phyloP scores from a whole-genome alignment of 1,140 invertebrate species.

The Micrasema longulum region DNA sequence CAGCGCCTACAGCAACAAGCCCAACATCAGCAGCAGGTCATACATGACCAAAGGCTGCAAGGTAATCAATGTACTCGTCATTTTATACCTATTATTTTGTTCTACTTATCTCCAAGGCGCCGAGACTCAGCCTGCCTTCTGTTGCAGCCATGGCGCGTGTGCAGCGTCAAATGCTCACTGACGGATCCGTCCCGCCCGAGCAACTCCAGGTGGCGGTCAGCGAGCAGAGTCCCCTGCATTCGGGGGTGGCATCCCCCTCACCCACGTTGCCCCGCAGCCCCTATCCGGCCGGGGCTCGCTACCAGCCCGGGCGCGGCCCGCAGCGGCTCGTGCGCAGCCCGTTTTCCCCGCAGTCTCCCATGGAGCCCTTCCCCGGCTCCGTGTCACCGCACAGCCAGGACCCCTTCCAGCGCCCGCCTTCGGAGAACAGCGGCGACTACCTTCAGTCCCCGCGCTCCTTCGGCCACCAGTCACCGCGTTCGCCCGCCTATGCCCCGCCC shows the following conservation, averaged over 20 bases:
- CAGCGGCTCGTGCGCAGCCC: slow-evolving; percentile 56
- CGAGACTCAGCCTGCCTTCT: too few relatives aligned
- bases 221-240: slow-evolving; percentile 49
- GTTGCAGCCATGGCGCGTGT: slow-evolving; percentile 69
- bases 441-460: slow-evolving; percentile 59
- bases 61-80: slow-evolving; percentile 63
- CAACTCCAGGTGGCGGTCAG: slow-evolving; percentile 70
- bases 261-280: slow-evolving; percentile 50
- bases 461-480: slow-evolving; percentile 50
- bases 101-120: too few relatives aligned
- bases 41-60: slow-evolving; percentile 81
- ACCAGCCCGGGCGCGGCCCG: slow-evolving; percentile 27
- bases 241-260: slow-evolving; percentile 46
- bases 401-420: slow-evolving; percentile 56
- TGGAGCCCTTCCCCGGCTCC: slow-evolving; percentile 64
- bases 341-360: slow-evolving; percentile 65
- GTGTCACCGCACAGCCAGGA: slow-evolving; percentile 48
- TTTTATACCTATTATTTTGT: slow-evolving; percentile 8
- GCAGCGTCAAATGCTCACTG: slow-evolving; percentile 67
- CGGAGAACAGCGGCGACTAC: slow-evolving; percentile 59
- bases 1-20: slow-evolving; percentile 82
- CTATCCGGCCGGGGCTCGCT: slow-evolving; percentile 16
- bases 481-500: slow-evolving; percentile 58
- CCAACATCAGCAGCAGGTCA: slow-evolving; percentile 83
- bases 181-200: slow-evolving; percentile 64